Evolutionary conservation across 2,888 invertebrate genomes (phyloP).

Genomic region (Papilio demoleus): DNA sequence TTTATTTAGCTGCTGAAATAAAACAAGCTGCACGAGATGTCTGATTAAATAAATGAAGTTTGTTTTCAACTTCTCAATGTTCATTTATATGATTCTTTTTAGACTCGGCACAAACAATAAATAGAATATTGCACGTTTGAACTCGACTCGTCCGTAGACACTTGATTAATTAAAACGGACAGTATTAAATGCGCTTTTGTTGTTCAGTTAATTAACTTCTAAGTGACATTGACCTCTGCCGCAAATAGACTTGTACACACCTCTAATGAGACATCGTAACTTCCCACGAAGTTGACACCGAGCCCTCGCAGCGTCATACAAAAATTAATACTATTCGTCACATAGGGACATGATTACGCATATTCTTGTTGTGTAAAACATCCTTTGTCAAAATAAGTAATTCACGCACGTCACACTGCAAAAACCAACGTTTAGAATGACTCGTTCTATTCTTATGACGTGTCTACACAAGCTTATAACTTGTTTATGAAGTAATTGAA

Average conservation of each 20-base stretch:
- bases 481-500: background rate
- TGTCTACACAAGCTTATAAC: background rate
- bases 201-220: slow-evolving; percentile 57
- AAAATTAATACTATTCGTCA: slow-evolving; percentile 3
- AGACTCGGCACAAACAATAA: background rate
- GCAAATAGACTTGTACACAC: slow-evolving; percentile 56
- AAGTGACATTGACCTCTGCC: slow-evolving; percentile 68
- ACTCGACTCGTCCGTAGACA: background rate
- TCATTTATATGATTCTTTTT: background rate
- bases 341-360: background rate
- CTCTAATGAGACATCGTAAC: slow-evolving; percentile 23
- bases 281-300: slow-evolving; percentile 24
- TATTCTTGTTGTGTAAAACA: background rate
- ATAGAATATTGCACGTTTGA: background rate
- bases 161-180: slow-evolving; percentile 45
- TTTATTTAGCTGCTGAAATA: background rate
- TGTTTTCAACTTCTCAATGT: background rate
- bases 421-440: background rate
- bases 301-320: slow-evolving; percentile 11
- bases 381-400: background rate
- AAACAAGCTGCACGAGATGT: background rate
- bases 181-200: slow-evolving; percentile 40
- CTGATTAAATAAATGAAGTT: background rate
- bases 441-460: background rate
- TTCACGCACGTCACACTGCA: background rate